Evolutionary conservation across 2,113 vertebrate species (phyloP), one percentile per base, ranked within the genome.

Genomic region (Pionites leucogaster): DNA sequence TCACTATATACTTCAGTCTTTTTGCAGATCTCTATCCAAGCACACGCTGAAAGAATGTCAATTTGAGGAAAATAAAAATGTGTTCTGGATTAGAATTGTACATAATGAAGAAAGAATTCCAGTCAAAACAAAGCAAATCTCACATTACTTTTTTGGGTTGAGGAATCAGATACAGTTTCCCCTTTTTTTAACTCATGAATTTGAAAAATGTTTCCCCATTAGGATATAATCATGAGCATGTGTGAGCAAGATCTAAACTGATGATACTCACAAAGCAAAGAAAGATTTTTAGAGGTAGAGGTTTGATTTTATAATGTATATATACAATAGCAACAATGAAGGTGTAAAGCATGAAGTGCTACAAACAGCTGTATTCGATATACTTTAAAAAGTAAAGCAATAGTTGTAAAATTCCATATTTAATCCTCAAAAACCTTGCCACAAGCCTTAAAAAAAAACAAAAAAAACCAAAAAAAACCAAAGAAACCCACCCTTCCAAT

Each of bases 91-190:
- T 94, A 95, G 78, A 88, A 65, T 62, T 79, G 33, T 57, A 72
- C 74, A 89, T 87, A 94, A 92, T 53, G 69, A 81, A 79, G 50
- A 86, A 95, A 95, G 77, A 89, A 95, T 85, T 97, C 81, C 85
- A 95, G 91, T 63, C 95, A 96, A 96, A 96, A 97, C 72, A 95
- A 77, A 96, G 70, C 5, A 41, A 90, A 83, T 83, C 86, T 92
- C 93, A 74, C 13, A 44, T 95, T 96, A 91, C 82, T 86, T 93
- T 72, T 49, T 46, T 53, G 67, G 37, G 63, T 46, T 91, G 75
- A 90, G 77, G 79, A 89, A 93, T 72, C 78, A 95, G 80, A 88
- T 57, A 72, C 49, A 69, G 70, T 91, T 96, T 85, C 65, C 8
- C 17, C 4, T 11, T 29, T 64, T 90, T 75, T 75, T 4, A 86